Evolutionary conservation across 2,113 vertebrate species (phyloP).

Genomic region (Laterallus jamaicensis): DNA sequence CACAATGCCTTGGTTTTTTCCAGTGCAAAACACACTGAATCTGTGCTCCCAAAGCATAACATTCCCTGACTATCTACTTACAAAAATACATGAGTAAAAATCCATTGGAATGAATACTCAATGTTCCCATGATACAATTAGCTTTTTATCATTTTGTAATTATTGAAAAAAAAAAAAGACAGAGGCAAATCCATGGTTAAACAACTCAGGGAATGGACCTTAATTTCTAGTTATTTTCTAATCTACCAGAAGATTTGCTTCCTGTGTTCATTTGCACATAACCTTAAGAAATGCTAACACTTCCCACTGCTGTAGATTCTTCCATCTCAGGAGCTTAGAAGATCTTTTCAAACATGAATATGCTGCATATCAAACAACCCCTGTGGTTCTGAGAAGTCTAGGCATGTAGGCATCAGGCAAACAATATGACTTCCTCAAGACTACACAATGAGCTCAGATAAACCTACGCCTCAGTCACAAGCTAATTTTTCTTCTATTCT

Average conservation of each 20-base stretch:
- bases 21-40: not conserved
- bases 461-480: not conserved
- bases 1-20: not conserved
- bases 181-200: not conserved
- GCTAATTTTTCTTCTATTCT: not conserved
- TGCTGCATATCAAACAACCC: not conserved
- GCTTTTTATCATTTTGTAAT: not conserved
- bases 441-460: not conserved
- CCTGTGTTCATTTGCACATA: not conserved
- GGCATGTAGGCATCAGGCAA: not conserved
- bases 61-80: not conserved
- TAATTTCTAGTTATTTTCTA: not conserved
- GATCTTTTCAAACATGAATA: not conserved
- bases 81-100: not conserved
- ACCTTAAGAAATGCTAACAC: not conserved
- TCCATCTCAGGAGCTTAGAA: not conserved
- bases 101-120: not conserved
- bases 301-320: not conserved
- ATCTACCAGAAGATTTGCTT: not conserved
- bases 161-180: not conserved
- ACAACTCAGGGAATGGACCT: not conserved
- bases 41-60: not conserved
- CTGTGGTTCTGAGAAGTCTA: not conserved
- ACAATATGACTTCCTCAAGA: not conserved
- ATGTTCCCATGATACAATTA: not conserved